A percentile compares a stretch with the other conserved stretches of the same genome.
These are phyloP conservation scores for Hetaerina titia DNA, from an alignment of 2,888 invertebrate genomes.

Conservation along the genomic window DNA sequence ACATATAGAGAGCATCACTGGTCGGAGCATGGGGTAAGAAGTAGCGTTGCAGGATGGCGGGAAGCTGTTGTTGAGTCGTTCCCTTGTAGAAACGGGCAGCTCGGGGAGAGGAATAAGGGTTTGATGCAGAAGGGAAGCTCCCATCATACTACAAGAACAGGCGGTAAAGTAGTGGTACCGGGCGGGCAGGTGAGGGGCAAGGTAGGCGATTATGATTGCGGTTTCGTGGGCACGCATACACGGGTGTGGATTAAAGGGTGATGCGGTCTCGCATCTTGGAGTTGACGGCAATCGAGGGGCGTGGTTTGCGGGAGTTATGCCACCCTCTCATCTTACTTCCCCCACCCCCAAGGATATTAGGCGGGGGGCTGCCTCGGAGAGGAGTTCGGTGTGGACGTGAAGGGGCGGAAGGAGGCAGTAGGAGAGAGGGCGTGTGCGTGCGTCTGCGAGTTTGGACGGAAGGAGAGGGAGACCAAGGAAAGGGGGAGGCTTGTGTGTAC, in stretches of 20 bases:
- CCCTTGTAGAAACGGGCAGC: not conserved
- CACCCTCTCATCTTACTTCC: not conserved
- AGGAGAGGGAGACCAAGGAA: no score
- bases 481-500: not conserved
- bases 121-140: not conserved
- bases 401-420: not conserved
- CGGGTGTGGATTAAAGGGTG: conserved; percentile 27
- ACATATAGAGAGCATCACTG: no score
- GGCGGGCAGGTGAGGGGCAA: not conserved
- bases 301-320: not conserved
- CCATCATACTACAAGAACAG: not conserved
- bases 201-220: not conserved
- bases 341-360: not conserved
- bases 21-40: no score
- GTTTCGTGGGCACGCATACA: conserved; percentile 33
- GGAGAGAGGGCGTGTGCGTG: not conserved
- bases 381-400: not conserved
- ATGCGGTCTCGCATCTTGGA: not conserved
- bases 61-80: not conserved
- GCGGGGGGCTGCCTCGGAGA: not conserved
- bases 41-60: not conserved
- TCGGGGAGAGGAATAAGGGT: not conserved
- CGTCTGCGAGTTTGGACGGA: not conserved
- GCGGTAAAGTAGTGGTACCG: not conserved
- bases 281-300: not conserved